A percentile compares a stretch with the other conserved stretches of the same genome.
Evolutionary conservation across 2,113 vertebrate species (phyloP).

Genomic region (Philantomba maxwellii): DNA sequence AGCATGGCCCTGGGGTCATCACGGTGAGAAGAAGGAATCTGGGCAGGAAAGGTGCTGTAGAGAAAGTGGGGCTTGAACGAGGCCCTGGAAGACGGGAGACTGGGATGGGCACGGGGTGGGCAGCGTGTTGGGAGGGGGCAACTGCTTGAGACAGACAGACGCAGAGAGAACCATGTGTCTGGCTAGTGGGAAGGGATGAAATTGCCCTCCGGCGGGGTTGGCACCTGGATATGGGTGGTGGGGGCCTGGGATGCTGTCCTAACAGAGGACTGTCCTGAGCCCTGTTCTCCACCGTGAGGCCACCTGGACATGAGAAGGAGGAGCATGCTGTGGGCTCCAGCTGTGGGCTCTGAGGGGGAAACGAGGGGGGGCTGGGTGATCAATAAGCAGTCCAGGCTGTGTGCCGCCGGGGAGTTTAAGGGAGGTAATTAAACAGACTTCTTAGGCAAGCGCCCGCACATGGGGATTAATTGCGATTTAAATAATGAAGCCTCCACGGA

Average conservation of each 20-base stretch:
- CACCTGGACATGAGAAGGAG: not conserved
- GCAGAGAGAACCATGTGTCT: not conserved
- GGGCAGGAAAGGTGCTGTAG: not conserved
- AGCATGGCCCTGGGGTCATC: not conserved
- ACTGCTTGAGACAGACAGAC: not conserved
- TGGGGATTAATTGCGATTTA: constrained; percentile 2
- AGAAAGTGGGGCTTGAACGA: accelerated
- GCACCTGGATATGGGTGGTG: accelerated
- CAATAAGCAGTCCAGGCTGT: constrained; percentile 20
- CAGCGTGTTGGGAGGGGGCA: accelerated
- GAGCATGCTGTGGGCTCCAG: not conserved
- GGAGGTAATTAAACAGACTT: constrained; percentile 51
- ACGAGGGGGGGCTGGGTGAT: not conserved
- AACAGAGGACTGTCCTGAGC: accelerated
- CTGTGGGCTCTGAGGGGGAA: not conserved
- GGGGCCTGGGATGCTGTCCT: not conserved
- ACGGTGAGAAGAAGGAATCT: accelerated
- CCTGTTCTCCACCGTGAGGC: accelerated
- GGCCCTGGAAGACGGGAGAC: too few relatives aligned
- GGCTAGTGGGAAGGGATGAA: not conserved
- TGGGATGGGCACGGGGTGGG: not conserved
- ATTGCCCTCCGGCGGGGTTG: accelerated
- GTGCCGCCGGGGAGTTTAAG: not conserved
- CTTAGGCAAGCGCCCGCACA: constrained; percentile 15
- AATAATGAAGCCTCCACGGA: constrained; percentile 40